A percentile compares a stretch with the other conserved stretches of the same genome.
Evolutionary conservation across 2,888 invertebrate genomes (phyloP).

Genomic region (Aproaerema taeniolella): DNA sequence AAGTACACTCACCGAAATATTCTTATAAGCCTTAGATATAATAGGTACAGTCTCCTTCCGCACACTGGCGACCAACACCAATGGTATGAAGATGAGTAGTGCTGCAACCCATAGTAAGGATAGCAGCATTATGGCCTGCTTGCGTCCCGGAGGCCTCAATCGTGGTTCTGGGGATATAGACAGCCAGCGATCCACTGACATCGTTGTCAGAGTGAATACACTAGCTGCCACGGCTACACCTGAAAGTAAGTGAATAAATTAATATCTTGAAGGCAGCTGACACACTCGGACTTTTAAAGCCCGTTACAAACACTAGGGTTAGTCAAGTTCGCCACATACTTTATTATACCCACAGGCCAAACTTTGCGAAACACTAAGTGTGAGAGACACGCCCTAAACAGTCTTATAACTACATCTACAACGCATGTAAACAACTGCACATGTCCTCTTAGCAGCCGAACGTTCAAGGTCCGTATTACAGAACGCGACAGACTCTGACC

Average conservation of each 20-base stretch:
- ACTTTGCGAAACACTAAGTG: too few species aligned
- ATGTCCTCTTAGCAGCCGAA: too few species aligned
- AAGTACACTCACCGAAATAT: slow-evolving; percentile 62
- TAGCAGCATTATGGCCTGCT: slow-evolving; percentile 80
- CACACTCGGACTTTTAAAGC: too few species aligned
- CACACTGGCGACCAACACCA: slow-evolving; percentile 72
- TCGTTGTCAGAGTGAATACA: slow-evolving; percentile 86
- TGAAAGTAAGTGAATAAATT: slow-evolving; percentile 34
- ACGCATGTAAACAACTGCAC: too few species aligned
- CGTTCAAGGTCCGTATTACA: too few species aligned
- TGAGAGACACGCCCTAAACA: too few species aligned
- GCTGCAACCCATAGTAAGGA: slow-evolving; percentile 82
- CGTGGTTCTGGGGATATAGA: slow-evolving; percentile 82
- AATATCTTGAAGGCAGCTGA: too few species aligned
- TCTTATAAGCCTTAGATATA: slow-evolving; percentile 45
- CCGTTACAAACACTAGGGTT: too few species aligned
- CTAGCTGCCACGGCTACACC: slow-evolving; percentile 87
- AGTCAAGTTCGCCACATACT: too few species aligned
- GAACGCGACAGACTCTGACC: too few species aligned
- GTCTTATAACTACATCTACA: too few species aligned
- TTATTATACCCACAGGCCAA: too few species aligned
- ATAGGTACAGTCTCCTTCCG: slow-evolving; percentile 54
- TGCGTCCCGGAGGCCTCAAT: slow-evolving; percentile 79
- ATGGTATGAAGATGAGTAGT: slow-evolving; percentile 81
- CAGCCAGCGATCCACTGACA: slow-evolving; percentile 87